Evolutionary conservation across 2,888 invertebrate genomes (phyloP), one percentile per base, ranked within the genome.

Genomic region (Sarcophaga carnaria): DNA sequence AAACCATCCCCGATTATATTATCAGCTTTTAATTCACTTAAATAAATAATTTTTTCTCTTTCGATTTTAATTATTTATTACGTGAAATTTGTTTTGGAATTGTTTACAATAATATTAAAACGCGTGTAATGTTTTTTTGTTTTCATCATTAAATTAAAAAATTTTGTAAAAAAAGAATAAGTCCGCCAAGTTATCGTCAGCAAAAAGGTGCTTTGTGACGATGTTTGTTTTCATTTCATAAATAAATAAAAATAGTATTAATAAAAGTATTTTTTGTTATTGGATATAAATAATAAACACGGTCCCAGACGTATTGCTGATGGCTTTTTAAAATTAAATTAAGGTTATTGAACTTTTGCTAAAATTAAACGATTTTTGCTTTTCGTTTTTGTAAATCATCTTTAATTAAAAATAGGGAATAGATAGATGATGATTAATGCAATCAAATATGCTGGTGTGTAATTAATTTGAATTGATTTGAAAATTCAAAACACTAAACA

Each of bases 351-450:
- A 72, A 72, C 72, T 72, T 20, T n/a, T 60, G 0, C 6, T 2
- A 62, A 62, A 37, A 60, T 59, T 45, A 72, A 72, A 37, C 27
- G 11, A 11, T 59, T 37, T 54, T 54, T 54, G 12, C 17, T 17
- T 54, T 17, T 54, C 54, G 12, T 5, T 54, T 54, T 37, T 72
- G 37, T 14, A 20, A 60, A 60, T 60, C 71, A 60, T 60, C 72
- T 72, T 37, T 60, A 72, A 72, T 72, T 60, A 45, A 20, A 72
- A n/a, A 71, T n/a, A 27, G 59, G 25, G n/a, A 27, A n/a, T 62
- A 5, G 62, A 62, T 20, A 22, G n/a, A 2, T 14, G 59, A 71
- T 60, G 59, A 60, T 71, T 20, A 71, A 71, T 71, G 25, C 4
- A 14, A 4, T 4, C 54, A 54, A 54, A 54, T 54, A 54, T 54